phyloP scores from a whole-genome alignment of 2,888 invertebrate species.

The Conchocele bisecta region DNA sequence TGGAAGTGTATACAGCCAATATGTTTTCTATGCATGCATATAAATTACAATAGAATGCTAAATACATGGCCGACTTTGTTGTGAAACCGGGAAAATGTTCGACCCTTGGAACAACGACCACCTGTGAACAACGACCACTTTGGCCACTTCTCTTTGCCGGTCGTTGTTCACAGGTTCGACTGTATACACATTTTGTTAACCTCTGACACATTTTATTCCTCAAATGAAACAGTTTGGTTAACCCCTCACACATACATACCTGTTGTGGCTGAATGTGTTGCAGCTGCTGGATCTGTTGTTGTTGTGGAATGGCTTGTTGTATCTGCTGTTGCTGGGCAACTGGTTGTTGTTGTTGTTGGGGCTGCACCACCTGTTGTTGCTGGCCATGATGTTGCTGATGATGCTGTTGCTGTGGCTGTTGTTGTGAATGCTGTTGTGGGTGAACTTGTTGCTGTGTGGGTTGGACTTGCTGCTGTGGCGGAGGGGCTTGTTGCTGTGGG shows the following conservation, averaged over 20 bases:
- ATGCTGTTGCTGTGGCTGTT: conserved; percentile 29
- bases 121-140: too few species aligned
- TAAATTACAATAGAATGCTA: too few species aligned
- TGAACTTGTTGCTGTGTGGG: conserved; percentile 41
- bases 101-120: too few species aligned
- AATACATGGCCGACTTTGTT: too few species aligned
- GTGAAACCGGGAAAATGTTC: too few species aligned
- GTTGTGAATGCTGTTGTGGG: conserved; percentile 34
- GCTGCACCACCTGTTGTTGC: conserved; percentile 40
- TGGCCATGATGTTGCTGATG: conserved; percentile 35
- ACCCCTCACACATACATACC: conserved; percentile 34
- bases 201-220: not conserved
- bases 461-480: conserved; percentile 5
- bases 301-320: conserved; percentile 55
- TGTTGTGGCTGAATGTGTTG: conserved; percentile 36
- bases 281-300: conserved; percentile 47
- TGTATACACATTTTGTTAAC: too few species aligned
- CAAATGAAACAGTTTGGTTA: not conserved
- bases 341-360: conserved; percentile 55
- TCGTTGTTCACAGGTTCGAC: too few species aligned
- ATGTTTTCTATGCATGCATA: too few species aligned
- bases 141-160: too few species aligned
- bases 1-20: too few species aligned
- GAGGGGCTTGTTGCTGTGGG: conserved; percentile 8
- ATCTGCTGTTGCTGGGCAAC: conserved; percentile 51